Base-by-base conservation (phyloP, 23 tunicate genomes). In the Diplosoma virens region DNA sequence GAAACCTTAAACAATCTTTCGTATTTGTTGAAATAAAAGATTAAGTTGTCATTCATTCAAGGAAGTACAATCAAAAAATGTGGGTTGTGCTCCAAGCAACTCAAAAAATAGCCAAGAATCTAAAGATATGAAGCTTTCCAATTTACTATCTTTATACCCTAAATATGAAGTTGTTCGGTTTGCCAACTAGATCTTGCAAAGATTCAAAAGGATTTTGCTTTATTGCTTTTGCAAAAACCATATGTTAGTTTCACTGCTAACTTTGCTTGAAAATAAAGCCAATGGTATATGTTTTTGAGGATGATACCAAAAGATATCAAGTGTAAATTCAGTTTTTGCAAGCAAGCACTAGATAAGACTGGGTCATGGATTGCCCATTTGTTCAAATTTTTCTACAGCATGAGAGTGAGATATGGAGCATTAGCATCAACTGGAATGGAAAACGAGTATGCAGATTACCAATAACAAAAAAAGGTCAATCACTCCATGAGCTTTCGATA, bases 361-460 rank as follows among this genome's bases (percentile, higher is more conserved):
- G 69, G 69, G 35, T 61, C 69, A 61, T 35, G 69, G 7, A 28
- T 61, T 61, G 69, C 69, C 69, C 69, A 27, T 9, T 61, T 28
- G 35, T 26, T 61, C n/a, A 29, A 61, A 29, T 61, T n/a, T 61
- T 61, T 61, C 69, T 35, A 61, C 7, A 61, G 69, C 69, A 61
- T 29, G 17, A 61, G 35, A 27, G 35, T 29, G 30, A 61, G 69
- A 29, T 27, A 4, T 5, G 69, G 35, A 29, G 69, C 35, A 61
- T 61, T 35, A 61, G 69, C 9, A 61, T 34, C 69, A 61, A 61
- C 69, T 27, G 69, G 69, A 61, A 61, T 61, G 9, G 18, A 27
- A 61, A 61, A 61, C 69, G 35, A 61, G 35, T 61, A 61, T 27
- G 17, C 9, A 29, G n/a, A 26, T 7, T 29, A 61, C 17, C 6